Conservation (phyloP, 2,888 invertebrate species). For the Caenorhabditis sp. region DNA sequence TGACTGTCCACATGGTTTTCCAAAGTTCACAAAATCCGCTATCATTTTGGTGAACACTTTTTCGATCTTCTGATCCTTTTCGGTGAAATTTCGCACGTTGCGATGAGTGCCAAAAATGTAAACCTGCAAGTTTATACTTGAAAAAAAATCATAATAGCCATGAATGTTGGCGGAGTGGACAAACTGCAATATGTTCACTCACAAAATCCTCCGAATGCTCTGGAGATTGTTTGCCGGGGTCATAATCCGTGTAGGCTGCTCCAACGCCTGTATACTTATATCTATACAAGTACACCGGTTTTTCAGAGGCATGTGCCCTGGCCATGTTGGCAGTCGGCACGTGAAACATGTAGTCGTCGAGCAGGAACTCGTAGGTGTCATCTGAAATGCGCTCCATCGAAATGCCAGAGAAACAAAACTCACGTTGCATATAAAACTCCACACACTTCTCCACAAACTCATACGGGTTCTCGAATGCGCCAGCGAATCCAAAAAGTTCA, state of each 20-base stretch:
- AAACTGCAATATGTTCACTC: no score
- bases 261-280: conserved; percentile 29
- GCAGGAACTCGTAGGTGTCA: neutral
- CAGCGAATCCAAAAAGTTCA: conserved; percentile 26
- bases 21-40: conserved; percentile 50
- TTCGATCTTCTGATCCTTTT: conserved; percentile 49
- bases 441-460: conserved; percentile 32
- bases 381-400: neutral
- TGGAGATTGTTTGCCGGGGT: conserved; percentile 2
- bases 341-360: conserved; percentile 29
- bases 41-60: conserved; percentile 30
- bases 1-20: conserved; percentile 3
- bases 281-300: conserved; percentile 27
- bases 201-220: conserved; percentile 53
- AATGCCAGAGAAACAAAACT: neutral
- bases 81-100: conserved; percentile 5
- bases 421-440: conserved; percentile 21
- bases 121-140: conserved; percentile 16
- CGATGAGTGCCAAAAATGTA: conserved; percentile 37
- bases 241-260: neutral
- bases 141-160: no score
- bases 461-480: conserved; percentile 29
- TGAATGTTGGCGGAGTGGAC: no score
- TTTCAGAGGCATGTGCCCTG: conserved; percentile 1
- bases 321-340: neutral